These are phyloP conservation scores for Coecobrya sp. DNA, from an alignment of 2,888 invertebrate genomes.

Conservation along the genomic window DNA sequence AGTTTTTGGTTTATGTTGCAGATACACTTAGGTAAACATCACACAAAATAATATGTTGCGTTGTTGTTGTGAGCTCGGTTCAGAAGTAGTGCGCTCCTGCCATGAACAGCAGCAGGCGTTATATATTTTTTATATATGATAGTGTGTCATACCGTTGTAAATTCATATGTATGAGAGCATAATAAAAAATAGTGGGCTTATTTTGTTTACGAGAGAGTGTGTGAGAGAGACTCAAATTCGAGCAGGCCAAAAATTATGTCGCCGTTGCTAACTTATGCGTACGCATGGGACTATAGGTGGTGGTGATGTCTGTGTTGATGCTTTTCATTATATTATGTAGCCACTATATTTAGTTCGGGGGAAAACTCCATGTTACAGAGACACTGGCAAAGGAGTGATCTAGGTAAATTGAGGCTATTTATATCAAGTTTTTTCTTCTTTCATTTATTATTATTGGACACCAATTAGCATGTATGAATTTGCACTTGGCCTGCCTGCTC, in stretches of 20 bases:
- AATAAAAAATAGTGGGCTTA: conserved; percentile 8
- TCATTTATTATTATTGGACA: background rate
- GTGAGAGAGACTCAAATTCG: background rate
- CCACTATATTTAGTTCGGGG: background rate
- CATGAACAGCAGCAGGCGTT: background rate
- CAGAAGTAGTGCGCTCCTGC: conserved; percentile 10
- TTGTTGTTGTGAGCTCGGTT: background rate
- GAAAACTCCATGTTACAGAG: conserved; percentile 10
- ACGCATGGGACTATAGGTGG: background rate
- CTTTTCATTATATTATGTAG: conserved; percentile 14
- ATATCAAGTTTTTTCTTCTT: background rate
- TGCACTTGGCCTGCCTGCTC: too few relatives aligned
- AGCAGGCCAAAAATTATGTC: background rate
- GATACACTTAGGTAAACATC: conserved; percentile 24
- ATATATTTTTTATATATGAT: background rate
- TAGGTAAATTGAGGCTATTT: background rate
- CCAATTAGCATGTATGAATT: background rate
- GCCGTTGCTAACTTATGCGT: background rate
- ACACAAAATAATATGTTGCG: background rate
- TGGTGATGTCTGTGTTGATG: conserved; percentile 14
- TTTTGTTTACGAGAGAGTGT: background rate
- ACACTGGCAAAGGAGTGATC: background rate
- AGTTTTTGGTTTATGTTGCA: conserved; percentile 33
- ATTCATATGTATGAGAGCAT: conserved; percentile 9
- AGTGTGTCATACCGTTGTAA: background rate